These are phyloP conservation scores for Hanleya hanleyi DNA, from an alignment of 2,888 invertebrate genomes.

Conservation along the genomic window DNA sequence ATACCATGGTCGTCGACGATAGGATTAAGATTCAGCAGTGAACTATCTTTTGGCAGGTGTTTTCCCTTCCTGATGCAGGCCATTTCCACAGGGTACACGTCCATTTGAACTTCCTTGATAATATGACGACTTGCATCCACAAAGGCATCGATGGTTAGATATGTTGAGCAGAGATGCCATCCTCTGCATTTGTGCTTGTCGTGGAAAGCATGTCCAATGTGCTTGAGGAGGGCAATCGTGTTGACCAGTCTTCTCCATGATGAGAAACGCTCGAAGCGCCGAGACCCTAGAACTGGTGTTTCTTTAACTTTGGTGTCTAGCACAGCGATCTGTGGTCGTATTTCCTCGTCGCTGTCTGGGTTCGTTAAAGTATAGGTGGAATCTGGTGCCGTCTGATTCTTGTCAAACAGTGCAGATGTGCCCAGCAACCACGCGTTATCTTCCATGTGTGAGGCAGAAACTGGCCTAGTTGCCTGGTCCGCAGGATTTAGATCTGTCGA, in stretches of 20 bases:
- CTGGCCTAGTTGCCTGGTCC: constrained; percentile 2
- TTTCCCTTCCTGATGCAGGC: neutral
- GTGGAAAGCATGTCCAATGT: neutral
- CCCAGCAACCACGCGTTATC: neutral
- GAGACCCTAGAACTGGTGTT: neutral
- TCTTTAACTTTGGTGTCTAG: neutral
- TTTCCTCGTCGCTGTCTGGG: constrained; percentile 1
- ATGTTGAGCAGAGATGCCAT: neutral
- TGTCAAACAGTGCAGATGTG: neutral
- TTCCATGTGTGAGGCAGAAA: neutral
- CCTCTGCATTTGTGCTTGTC: neutral
- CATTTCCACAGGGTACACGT: neutral
- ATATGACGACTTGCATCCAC: neutral
- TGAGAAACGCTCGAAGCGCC: constrained; percentile 1
- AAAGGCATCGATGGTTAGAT: too few species aligned
- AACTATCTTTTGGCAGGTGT: neutral
- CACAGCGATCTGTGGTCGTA: neutral
- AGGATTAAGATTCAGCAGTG: constrained; percentile 3
- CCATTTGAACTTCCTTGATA: constrained; percentile 1
- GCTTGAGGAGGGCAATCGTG: constrained; percentile 7
- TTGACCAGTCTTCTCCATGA: neutral
- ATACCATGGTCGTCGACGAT: constrained; percentile 6
- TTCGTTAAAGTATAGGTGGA: neutral
- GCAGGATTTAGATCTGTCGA: constrained; percentile 9
- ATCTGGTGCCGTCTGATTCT: neutral